A percentile compares a stretch with the other conserved stretches of the same genome.
Evolutionary conservation across 2,113 vertebrate species (phyloP).

Genomic region (Sapayoa aenigma): DNA sequence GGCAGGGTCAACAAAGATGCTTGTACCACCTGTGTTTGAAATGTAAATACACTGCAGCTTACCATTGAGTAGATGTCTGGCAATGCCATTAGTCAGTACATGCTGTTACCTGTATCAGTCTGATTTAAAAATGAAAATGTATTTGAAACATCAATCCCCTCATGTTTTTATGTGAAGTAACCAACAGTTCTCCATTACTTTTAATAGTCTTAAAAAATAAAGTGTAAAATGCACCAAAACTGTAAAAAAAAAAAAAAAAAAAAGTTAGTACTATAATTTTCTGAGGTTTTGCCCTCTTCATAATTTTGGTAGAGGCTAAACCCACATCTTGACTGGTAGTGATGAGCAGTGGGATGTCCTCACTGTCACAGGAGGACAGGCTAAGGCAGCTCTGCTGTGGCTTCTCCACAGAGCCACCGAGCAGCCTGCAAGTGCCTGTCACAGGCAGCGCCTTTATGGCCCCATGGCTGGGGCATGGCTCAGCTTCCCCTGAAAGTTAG

Average conservation of each 20-base stretch:
- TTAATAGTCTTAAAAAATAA: background rate
- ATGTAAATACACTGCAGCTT: background rate
- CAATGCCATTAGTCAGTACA: background rate
- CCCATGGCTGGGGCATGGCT: fast-evolving
- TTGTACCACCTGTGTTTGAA: background rate
- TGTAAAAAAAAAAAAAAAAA: too few relatives aligned
- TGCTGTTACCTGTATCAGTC: background rate
- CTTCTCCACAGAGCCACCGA: fast-evolving
- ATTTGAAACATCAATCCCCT: background rate
- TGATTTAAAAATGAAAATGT: background rate
- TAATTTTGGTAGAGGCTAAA: background rate
- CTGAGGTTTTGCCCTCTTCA: background rate
- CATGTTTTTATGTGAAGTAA: background rate
- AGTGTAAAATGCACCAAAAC: background rate
- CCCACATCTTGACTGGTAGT: background rate
- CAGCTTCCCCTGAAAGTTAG: background rate
- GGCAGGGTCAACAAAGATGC: background rate
- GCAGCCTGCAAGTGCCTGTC: fast-evolving
- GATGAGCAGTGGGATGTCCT: fast-evolving
- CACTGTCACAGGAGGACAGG: fast-evolving
- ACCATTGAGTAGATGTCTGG: background rate
- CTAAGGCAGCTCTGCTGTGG: background rate
- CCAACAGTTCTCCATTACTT: background rate
- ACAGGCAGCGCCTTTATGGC: background rate
- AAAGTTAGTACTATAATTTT: background rate